A percentile compares a stretch with the other conserved stretches of the same genome.
Evolutionary conservation across 2,888 invertebrate species (phyloP).

Genomic region (Masnerella sp.): DNA sequence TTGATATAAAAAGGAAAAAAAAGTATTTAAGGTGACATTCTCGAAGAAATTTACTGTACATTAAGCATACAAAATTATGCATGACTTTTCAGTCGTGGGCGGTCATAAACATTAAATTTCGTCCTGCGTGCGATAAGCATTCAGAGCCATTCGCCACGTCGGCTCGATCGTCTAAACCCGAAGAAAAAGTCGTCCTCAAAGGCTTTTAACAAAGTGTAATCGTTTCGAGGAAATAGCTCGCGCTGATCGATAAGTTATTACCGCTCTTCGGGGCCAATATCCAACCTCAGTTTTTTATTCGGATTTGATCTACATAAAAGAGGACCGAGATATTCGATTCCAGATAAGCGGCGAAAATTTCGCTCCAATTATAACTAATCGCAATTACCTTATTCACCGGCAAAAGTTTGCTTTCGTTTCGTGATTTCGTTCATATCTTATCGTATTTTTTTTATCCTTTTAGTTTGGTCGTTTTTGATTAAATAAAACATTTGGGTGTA

Average conservation of each 20-base stretch:
- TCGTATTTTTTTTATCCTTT: too few species aligned
- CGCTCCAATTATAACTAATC: too few species aligned
- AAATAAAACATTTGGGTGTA: too few species aligned
- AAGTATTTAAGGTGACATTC: too few species aligned
- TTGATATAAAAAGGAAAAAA: not conserved
- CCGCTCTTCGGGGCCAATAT: conserved; percentile 42
- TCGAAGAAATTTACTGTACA: conserved; percentile 32
- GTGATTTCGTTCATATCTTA: too few species aligned
- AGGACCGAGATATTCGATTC: conserved; percentile 8
- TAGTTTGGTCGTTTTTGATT: too few species aligned
- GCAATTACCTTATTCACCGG: too few species aligned
- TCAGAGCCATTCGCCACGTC: conserved; percentile 24
- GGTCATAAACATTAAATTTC: conserved; percentile 46
- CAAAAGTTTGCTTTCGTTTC: too few species aligned
- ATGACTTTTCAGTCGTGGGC: conserved; percentile 24
- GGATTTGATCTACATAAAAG: conserved; percentile 38
- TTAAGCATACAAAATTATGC: conserved; percentile 54
- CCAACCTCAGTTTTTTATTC: conserved; percentile 47
- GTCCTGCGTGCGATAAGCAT: conserved; percentile 48
- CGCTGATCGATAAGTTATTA: conserved; percentile 64
- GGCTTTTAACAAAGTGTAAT: conserved; percentile 60
- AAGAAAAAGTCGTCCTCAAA: conserved; percentile 46
- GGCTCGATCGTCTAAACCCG: conserved; percentile 40
- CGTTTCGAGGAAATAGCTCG: conserved; percentile 54
- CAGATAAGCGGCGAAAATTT: conserved; percentile 18